phyloP scores from a whole-genome alignment of 2,797 vertebrate genomes.

The Semotilus atromaculatus region DNA sequence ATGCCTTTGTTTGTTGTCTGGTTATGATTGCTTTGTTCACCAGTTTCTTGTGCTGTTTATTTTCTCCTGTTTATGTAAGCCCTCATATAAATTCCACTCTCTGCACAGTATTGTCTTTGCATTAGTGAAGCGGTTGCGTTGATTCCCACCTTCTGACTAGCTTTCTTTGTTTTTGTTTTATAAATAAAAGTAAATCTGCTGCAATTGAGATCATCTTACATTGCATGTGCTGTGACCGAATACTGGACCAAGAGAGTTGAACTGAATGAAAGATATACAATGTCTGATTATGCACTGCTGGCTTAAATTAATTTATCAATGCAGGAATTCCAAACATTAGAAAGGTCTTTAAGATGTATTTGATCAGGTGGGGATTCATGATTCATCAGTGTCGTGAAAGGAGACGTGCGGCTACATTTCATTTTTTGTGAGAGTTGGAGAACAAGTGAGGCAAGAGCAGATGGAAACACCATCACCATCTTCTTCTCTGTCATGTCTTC shows the following conservation, averaged over 20 bases:
- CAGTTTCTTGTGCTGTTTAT: too few relatives aligned
- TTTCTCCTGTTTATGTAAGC: too few relatives aligned
- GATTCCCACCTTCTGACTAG: too few relatives aligned
- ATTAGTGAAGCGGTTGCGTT: background rate
- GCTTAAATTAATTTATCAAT: background rate
- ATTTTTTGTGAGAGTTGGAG: background rate
- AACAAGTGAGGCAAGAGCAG: background rate
- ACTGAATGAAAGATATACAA: background rate
- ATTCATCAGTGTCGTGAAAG: background rate
- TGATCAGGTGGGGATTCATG: background rate
- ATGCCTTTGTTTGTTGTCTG: background rate
- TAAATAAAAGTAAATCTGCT: too few relatives aligned
- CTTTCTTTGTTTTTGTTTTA: too few relatives aligned
- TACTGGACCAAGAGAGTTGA: background rate
- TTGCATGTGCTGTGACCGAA: too few relatives aligned
- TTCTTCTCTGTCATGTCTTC: background rate
- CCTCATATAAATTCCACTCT: background rate
- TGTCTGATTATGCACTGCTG: background rate
- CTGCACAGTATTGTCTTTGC: background rate
- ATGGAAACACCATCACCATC: background rate
- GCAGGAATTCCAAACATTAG: background rate
- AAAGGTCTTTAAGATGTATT: background rate
- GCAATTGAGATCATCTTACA: too few relatives aligned
- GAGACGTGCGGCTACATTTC: background rate
- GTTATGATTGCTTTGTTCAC: too few relatives aligned